These are phyloP conservation scores for Muntiacus reevesi DNA, from an alignment of 2,113 vertebrate genomes.

Conservation along the genomic window DNA sequence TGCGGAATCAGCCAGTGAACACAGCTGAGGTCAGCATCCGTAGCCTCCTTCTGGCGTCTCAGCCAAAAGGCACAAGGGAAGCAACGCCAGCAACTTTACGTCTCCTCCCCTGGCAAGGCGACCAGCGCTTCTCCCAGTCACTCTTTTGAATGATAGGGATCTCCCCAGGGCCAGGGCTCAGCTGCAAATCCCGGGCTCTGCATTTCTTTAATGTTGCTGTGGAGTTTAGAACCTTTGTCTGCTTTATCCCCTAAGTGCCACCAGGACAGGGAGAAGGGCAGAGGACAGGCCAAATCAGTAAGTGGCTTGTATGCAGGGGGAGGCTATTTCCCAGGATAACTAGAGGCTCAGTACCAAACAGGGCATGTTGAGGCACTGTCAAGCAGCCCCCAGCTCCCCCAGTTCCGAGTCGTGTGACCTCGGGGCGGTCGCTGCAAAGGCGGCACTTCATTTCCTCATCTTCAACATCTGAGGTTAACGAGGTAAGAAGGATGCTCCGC, in stretches of 20 bases:
- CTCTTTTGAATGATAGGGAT: background rate
- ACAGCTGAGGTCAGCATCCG: background rate
- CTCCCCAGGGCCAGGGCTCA: background rate
- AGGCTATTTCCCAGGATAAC: background rate
- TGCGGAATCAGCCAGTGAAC: background rate
- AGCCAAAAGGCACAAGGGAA: background rate
- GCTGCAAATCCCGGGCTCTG: background rate
- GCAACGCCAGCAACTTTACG: background rate
- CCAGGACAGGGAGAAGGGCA: background rate
- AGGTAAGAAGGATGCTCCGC: background rate
- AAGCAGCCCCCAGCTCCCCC: too few species aligned
- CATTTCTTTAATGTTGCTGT: background rate
- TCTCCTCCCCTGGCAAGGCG: background rate
- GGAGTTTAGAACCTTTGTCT: background rate
- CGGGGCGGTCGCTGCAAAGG: accelerated
- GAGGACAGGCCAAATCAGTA: accelerated
- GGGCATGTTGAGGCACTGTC: accelerated
- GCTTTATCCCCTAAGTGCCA: background rate
- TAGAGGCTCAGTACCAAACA: background rate
- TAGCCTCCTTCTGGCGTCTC: background rate
- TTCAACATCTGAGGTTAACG: background rate
- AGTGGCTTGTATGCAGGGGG: background rate
- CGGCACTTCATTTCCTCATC: accelerated
- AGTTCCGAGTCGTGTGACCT: accelerated
- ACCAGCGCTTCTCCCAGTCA: background rate